Evolutionary conservation across 2,888 invertebrate species (phyloP).

Genomic region (Polia nebulosa): DNA sequence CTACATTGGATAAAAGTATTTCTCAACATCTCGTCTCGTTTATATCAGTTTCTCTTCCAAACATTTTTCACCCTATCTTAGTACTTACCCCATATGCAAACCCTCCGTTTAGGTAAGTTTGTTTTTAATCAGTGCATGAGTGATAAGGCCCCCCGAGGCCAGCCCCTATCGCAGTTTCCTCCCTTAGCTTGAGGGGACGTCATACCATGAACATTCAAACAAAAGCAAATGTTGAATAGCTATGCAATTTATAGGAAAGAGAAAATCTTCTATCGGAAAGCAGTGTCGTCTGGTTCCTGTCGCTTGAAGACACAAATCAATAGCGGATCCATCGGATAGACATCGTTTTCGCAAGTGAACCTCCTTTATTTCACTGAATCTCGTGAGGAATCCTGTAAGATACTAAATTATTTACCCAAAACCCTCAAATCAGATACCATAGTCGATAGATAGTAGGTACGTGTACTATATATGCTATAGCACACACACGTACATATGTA

Average conservation of each 20-base stretch:
- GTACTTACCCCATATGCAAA: conserved; percentile 73
- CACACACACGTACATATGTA: background rate
- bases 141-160: conserved; percentile 81
- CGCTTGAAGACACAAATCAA: background rate
- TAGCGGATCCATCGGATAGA: background rate
- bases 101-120: conserved; percentile 83
- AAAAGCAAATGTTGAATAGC: conserved; percentile 53
- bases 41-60: conserved; percentile 42
- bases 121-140: conserved; percentile 88
- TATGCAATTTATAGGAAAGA: conserved; percentile 37
- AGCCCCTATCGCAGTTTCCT: conserved; percentile 55
- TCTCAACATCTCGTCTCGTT: conserved; percentile 26
- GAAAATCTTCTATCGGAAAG: conserved; percentile 17
- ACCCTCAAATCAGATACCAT: no score
- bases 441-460: no score
- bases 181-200: conserved; percentile 80
- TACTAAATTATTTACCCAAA: background rate
- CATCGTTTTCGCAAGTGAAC: background rate
- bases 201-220: conserved; percentile 69
- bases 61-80: conserved; percentile 66
- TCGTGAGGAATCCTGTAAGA: background rate
- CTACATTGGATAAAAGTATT: conserved; percentile 1
- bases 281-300: background rate
- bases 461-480: background rate
- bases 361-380: background rate